Percentiles rank a stretch among this genome's conserved stretches.
Evolutionary conservation across 2,888 invertebrate species (phyloP).

Genomic region (Miltochrista miniata): DNA sequence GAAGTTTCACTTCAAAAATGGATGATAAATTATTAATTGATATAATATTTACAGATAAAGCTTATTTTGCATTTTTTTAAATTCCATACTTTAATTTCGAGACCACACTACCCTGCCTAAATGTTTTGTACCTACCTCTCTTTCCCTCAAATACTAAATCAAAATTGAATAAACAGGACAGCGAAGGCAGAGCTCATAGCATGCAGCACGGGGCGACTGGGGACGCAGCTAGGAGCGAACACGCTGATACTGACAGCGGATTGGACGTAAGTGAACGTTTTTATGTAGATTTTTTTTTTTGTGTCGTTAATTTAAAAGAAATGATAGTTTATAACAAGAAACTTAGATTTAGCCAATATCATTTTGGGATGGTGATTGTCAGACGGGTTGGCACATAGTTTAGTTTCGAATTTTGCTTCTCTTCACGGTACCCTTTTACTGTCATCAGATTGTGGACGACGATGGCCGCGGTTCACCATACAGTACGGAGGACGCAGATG

Average conservation of each 20-base stretch:
- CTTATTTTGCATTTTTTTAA: not conserved
- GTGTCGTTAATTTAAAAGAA: too few species aligned
- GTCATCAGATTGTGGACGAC: slow-evolving; percentile 61
- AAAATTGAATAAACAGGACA: slow-evolving; percentile 53
- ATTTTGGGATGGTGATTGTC: too few species aligned
- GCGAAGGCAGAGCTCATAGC: slow-evolving; percentile 75
- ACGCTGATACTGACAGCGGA: slow-evolving; percentile 58
- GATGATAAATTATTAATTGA: too few species aligned
- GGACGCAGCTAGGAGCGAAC: slow-evolving; percentile 59
- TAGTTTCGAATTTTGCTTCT: too few species aligned
- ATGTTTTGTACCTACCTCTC: not conserved
- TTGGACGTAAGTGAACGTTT: slow-evolving; percentile 59
- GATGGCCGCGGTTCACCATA: slow-evolving; percentile 72
- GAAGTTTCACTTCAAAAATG: too few species aligned
- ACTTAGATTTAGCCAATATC: too few species aligned
- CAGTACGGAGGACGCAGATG: slow-evolving; percentile 66
- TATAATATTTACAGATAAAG: not conserved
- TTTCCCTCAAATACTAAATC: slow-evolving; percentile 4
- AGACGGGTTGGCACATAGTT: too few species aligned
- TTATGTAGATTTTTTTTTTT: not conserved
- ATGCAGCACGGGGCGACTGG: slow-evolving; percentile 74
- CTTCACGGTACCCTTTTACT: not conserved
- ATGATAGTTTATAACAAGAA: too few species aligned
- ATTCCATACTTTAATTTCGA: slow-evolving; percentile 4
- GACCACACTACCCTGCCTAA: slow-evolving; percentile 11